Evolutionary conservation across 2,113 vertebrate species (phyloP), one percentile per base, ranked within the genome.

Genomic region (Centropus unirufus): DNA sequence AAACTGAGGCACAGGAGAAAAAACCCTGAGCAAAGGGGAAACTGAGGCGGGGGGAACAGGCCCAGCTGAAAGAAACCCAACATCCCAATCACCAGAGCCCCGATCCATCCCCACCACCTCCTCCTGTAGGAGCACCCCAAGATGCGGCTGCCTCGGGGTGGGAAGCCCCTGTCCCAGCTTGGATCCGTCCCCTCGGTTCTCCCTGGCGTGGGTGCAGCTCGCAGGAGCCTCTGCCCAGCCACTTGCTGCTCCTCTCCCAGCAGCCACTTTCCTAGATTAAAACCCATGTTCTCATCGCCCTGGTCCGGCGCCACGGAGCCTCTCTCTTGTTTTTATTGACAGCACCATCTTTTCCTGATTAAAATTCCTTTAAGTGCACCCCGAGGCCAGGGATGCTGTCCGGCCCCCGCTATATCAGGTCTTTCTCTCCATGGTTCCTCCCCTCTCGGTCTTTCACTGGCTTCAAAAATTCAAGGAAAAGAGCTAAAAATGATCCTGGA

Each of bases 211-310:
- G 63, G 1, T 3, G 14, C 62, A 58, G 58, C 39, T 72, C 39
- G 11, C 1, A 15, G 54, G 27, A 61, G 36, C 27, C 3, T 1
- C 21, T 70, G 58, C 57, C 58, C 63, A 0, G 14, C 49, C 5
- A 0, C 0, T 26, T n/a, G 32, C 75, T 2, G 1, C 20, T 62
- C 44, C 73, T 54, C 47, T 55, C 77, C 87, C 57, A 1, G 26
- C 40, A 73, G 63, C 70, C n/a, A 21, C 92, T 97, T 92, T n/a
- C 80, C 62, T 11, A 57, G 69, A 91, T 95, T 87, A 91, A 94
- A 89, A 63, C 6, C 14, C 24, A 12, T 67, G 61, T 5, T 9
- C 78, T 72, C 96, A 82, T 36, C 29, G 1, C 21, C 82, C 32
- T 92, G 89, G 57, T 70, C 0, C 0, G 2, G 2, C 5, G 67